Base-by-base conservation (phyloP, 2,888 invertebrate genomes). In the Acholoe squamosa region DNA sequence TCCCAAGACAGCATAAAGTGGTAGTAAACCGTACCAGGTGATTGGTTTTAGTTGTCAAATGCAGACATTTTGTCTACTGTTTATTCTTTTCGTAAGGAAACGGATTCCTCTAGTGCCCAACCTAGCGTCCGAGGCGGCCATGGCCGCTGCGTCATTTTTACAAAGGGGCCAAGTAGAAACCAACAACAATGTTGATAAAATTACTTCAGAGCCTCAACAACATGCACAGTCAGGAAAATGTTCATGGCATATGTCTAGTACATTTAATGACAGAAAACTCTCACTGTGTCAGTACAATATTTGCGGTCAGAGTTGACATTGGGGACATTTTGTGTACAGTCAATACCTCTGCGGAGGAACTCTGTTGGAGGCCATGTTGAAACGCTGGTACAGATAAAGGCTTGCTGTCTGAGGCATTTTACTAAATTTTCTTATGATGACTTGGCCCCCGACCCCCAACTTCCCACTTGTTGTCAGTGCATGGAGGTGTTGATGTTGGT, bases 121-220 rank as follows among this genome's bases (percentile, higher is more conserved):
- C 43, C 12, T 34, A n/a, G 80, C 80, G 80, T 80, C 80, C 43
- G 80, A 34, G 80, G 16, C 52, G 86, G 86, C 86, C 51, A 86
- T 86, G 86, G 86, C 86, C 86, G 86, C 86, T 86, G 86, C 86
- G 86, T 86, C 86, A 86, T 86, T 86, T 54, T 52, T 86, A 86
- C 86, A 86, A 86, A 54, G 86, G n/a, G 25, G 80, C 33, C 22
- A 43, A 3, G 3, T 22, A 31, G 76, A 25, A 22, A 61, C 61
- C 43, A 3, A 43, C 43, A 43, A 43, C 43, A 43, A 43, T 43
- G 71, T 71, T 25, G 28, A 28, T 25, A 25, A 14, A 22, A 71
- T 1, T 71, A 14, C 71, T 7, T 10, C 12, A 71, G 71, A 71
- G n/a, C 71, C 1, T 28, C 12, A 61, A n/a, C 61, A 61, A 14